Base-by-base conservation (phyloP, 92 coral and sea anemone species). In the Heliopora coerulea region DNA sequence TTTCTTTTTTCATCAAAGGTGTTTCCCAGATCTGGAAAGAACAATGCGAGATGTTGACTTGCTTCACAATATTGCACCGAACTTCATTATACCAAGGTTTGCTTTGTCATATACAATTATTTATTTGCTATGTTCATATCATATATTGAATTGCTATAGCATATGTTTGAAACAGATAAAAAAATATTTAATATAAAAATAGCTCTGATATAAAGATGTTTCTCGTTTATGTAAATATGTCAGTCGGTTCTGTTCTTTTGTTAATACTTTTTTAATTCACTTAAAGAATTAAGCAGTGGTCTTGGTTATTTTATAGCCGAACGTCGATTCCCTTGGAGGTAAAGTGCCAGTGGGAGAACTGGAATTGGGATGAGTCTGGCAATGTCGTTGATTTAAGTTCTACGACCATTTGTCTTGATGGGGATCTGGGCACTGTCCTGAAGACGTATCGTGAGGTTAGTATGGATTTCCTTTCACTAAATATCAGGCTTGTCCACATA, bases 361-460 rank as follows among this genome's bases (percentile, higher is more conserved):
- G 97, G 97, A 58, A 86, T 20, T 61, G 88, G 64, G 82, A 74
- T 46, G 68, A 79, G 1, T 49, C 21, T 17, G 73, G 56, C 25
- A 20, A 56, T 58, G 83, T 86, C 10, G 15, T 26, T 67, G 39
- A 67, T 48, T 49, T 67, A 49, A 64, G 80, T 25, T 91, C 97
- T 1, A 87, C 97, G 7, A 26, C 59, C 5, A 83, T 88, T 72
- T 91, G 97, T 78, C 88, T 88, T 25, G 97, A 91, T 49, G 97
- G 97, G 54, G 97, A 91, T 32, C 81, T 91, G 54, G 97, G 97
- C 9, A 91, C 97, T 1, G 97, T 91, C 52, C 85, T 91, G 39
- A 91, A 91, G 78, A 84, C 88, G 7, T 91, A 91, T 75, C 79
- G 97, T 61, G 97, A 91, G 91, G 97, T 90, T 62, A 33, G 42